These are phyloP conservation scores for Vultur gryphus DNA, from an alignment of 2,797 vertebrate species.

Conservation along the genomic window DNA sequence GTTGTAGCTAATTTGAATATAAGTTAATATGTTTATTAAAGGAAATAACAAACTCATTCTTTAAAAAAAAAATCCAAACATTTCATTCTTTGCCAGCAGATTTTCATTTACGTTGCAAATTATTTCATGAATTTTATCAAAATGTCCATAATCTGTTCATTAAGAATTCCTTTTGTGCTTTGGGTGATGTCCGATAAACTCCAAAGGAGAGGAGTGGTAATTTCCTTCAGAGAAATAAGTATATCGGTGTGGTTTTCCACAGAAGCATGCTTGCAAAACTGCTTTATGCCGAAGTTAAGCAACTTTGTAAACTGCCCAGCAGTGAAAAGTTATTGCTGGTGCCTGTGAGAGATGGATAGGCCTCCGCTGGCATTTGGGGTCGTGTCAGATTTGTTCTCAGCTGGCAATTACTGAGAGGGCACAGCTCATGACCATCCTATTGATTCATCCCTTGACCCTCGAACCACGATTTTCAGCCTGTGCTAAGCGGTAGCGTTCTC, in stretches of 20 bases:
- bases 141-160: not conserved
- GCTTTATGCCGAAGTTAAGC: not conserved
- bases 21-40: not conserved
- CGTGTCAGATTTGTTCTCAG: not conserved
- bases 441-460: not conserved
- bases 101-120: not conserved
- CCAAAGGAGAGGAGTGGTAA: not conserved
- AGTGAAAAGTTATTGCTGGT: not conserved
- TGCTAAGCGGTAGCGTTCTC: rapidly evolving
- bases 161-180: not conserved
- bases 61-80: not conserved
- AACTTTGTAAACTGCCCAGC: not conserved
- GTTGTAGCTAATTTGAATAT: not conserved
- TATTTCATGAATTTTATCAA: not conserved
- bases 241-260: not conserved
- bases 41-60: not conserved
- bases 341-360: not conserved
- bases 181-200: not conserved
- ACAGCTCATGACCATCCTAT: rapidly evolving
- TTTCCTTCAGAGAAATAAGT: not conserved
- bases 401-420: not conserved
- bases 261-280: not conserved
- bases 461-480: rapidly evolving
- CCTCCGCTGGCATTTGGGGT: not conserved
- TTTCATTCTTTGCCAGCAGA: not conserved